These are phyloP conservation scores for Heliconius nattereri DNA, from an alignment of 1,140 invertebrate genomes.

Conservation along the genomic window DNA sequence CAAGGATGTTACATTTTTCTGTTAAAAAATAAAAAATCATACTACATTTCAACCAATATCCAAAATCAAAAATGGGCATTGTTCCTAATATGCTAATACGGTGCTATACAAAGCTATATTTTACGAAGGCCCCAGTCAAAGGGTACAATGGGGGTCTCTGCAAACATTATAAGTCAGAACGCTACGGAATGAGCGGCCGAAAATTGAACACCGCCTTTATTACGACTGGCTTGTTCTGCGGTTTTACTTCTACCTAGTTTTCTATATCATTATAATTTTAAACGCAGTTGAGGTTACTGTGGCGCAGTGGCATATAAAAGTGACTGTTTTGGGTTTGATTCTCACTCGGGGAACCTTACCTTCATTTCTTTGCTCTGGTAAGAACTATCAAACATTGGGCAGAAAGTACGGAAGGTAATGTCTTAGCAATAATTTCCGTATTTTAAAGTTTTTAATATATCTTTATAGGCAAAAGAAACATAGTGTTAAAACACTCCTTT, in stretches of 20 bases:
- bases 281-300: too few relatives aligned
- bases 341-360: too few relatives aligned
- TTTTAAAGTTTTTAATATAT: too few relatives aligned
- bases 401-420: too few relatives aligned
- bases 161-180: constrained; percentile 30
- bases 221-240: neutral
- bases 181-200: constrained; percentile 27
- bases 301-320: too few relatives aligned
- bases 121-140: neutral
- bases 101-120: constrained; percentile 3
- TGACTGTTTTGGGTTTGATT: too few relatives aligned
- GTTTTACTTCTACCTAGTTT: neutral
- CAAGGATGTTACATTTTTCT: too few relatives aligned
- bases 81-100: neutral
- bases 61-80: neutral
- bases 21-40: neutral
- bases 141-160: constrained; percentile 24
- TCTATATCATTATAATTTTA: neutral
- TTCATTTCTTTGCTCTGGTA: too few relatives aligned
- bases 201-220: constrained; percentile 26
- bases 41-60: neutral
- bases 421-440: too few relatives aligned
- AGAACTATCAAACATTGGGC: too few relatives aligned
- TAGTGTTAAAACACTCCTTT: too few relatives aligned
- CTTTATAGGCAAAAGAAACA: too few relatives aligned